Evolutionary conservation across 2,113 vertebrate species (phyloP).

Genomic region (Mellivora capensis): DNA sequence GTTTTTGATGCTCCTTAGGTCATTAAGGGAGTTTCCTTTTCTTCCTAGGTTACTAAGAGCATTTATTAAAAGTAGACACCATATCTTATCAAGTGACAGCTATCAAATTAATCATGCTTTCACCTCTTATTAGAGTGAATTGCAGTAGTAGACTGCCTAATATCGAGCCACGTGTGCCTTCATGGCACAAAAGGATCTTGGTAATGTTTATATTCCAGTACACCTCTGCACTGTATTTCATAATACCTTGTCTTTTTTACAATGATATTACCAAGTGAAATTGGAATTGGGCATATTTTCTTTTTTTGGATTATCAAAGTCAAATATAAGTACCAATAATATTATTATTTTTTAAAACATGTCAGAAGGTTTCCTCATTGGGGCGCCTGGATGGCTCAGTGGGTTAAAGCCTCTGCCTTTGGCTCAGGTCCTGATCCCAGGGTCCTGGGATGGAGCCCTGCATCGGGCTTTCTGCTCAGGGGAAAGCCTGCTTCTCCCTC

Average conservation of each 20-base stretch:
- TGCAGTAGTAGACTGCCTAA: neutral
- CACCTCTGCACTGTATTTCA: neutral
- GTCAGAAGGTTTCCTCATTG: neutral
- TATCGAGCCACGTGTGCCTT: neutral
- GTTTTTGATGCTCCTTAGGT: neutral
- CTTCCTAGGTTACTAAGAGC: neutral
- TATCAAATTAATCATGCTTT: neutral
- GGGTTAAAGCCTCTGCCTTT: too few species aligned
- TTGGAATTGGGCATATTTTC: neutral
- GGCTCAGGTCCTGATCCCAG: too few species aligned
- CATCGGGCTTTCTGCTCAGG: too few species aligned
- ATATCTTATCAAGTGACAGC: neutral
- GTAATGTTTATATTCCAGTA: neutral
- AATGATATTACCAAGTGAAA: neutral
- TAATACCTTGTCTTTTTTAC: neutral
- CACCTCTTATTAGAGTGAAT: neutral
- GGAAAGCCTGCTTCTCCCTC: too few species aligned
- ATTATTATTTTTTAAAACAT: neutral
- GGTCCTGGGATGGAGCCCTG: too few species aligned
- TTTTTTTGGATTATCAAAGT: neutral
- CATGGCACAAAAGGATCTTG: neutral
- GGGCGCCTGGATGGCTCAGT: too few species aligned
- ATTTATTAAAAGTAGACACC: neutral
- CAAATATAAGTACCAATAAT: neutral
- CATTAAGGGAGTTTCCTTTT: neutral